Percentiles rank a stretch among this genome's conserved stretches.
phyloP scores from a whole-genome alignment of 2,888 invertebrate genomes.

The Tanytarsus gracilentus region DNA sequence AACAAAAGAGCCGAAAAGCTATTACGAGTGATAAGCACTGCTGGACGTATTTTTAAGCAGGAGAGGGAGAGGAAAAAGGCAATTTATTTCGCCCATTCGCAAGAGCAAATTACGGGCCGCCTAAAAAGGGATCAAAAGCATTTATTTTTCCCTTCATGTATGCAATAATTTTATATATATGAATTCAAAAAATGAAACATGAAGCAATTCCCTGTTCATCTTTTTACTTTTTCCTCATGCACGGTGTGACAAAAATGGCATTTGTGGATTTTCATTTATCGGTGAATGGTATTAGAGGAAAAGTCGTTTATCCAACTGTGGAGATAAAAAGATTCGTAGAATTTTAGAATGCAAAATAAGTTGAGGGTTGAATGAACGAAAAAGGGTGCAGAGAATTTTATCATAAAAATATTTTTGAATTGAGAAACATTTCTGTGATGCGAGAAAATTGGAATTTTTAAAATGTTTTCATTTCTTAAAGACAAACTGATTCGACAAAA shows the following conservation, averaged over 20 bases:
- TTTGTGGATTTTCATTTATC: constrained; percentile 12
- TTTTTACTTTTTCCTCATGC: background rate
- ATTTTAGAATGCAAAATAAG: too few species aligned
- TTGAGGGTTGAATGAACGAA: too few species aligned
- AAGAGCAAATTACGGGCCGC: constrained; percentile 1
- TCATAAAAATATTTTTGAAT: too few species aligned
- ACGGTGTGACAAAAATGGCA: background rate
- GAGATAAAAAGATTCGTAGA: background rate
- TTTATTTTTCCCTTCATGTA: background rate
- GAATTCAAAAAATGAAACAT: background rate
- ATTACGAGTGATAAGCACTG: constrained; percentile 1
- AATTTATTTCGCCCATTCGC: background rate
- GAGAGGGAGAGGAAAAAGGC: background rate
- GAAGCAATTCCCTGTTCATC: background rate
- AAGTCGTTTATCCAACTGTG: background rate
- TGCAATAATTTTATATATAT: background rate
- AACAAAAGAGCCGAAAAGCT: background rate
- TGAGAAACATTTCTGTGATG: too few species aligned
- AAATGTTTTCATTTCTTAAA: too few species aligned
- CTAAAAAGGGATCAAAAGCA: constrained; percentile 1
- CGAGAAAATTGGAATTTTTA: too few species aligned
- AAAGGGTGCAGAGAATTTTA: too few species aligned
- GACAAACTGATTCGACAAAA: too few species aligned
- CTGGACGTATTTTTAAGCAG: too few species aligned
- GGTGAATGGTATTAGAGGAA: background rate